Evolutionary conservation across 2,888 invertebrate genomes (phyloP), one percentile per base, ranked within the genome.

Genomic region (Drosophila siamana): DNA sequence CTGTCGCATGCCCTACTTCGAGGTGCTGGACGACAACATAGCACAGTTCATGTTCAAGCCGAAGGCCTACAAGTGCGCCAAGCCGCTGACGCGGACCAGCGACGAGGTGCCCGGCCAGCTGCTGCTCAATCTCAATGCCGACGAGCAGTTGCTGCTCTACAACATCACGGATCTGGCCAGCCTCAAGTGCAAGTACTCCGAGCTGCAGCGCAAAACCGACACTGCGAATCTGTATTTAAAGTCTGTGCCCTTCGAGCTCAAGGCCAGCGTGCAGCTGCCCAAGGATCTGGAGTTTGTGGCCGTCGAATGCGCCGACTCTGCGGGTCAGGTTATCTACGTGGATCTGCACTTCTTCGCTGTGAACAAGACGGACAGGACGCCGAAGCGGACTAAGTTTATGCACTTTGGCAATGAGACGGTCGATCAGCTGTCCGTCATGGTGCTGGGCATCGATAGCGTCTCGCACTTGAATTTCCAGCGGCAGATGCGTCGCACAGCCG

Each of bases 401-500:
- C 33, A 33, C 33, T 33, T 33, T 28, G 60, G 65, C 15, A 73
- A 78, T 13, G 47, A 44, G 6, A 72, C 52, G 1, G 22, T 22
- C 0, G 71, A 72, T 19, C 80, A 73, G 0, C 30, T 95, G 48
- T 97, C 96, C 77, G 94, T 98, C 0, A 93, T 98, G 69, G 93
- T 98, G 30, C 92, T 98, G 69, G 98, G 98, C 7, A 92, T 98
- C 46, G 98, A 98, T 90, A 95, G 97, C 8, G 94, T 98, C 24
- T 98, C 98, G 0, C 94, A 97, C 78, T 93, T 97, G 70, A 97
- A 97, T 92, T 95, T 98, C 79, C 94, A 96, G 72, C 94, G 98
- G 44, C 96, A 96, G 81, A 96, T 98, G 96, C 96, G 96, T 0
- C 93, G 93, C 84, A 96, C 97, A 0, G 92, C 93, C 2, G 88